Evolutionary conservation across 1,140 invertebrate species (phyloP), one percentile per base, ranked within the genome.

Genomic region (Trissolcus basalis): DNA sequence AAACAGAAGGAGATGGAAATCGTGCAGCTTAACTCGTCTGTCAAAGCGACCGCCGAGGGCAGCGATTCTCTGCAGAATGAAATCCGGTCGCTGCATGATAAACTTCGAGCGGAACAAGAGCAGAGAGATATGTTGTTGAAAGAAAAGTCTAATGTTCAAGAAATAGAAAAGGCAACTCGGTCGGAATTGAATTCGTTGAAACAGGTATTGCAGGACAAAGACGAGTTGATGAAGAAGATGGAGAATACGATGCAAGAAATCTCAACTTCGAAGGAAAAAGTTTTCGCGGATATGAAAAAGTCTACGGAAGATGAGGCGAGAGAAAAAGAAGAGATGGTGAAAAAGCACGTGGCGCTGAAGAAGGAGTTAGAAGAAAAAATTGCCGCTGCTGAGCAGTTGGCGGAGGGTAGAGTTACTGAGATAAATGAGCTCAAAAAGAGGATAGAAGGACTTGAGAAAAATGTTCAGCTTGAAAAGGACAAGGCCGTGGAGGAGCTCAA

Each of bases 91-190:
- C 65, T 82, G 15, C 55, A 81, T 70, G 77, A 82, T 47, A 54
- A 48, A 9, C n/a, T 87, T 39, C 32, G 71, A 43, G 49, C 41
- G 4, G 81, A 82, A 54, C 75, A 72, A 41, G 69, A 75, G 12
- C 73, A 81, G 50, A 77, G 73, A 48, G 19, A 16, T n/a, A 48
- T 73, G 48, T 64, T 80, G 2, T 6, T 33, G 1, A 79, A 80
- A 35, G 58, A 64, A 43, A 85, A 83, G 51, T 65, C 45, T 8
- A 56, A 36, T 47, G 47, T 84, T 32, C 81, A 86, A 44, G 80
- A 81, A 6, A 82, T 56, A 36, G 44, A 81, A 19, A 75, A 82
- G 36, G 54, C 39, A n/a, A 27, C 82, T 13, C 70, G 83, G 53
- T 60, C 41, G 14, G 76, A 87, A 33, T 65, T 83, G 13, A 60